Percentiles rank a stretch among this genome's conserved stretches.
Conservation (phyloP, 1,140 invertebrate genomes). For the Platyscapa corneri region DNA sequence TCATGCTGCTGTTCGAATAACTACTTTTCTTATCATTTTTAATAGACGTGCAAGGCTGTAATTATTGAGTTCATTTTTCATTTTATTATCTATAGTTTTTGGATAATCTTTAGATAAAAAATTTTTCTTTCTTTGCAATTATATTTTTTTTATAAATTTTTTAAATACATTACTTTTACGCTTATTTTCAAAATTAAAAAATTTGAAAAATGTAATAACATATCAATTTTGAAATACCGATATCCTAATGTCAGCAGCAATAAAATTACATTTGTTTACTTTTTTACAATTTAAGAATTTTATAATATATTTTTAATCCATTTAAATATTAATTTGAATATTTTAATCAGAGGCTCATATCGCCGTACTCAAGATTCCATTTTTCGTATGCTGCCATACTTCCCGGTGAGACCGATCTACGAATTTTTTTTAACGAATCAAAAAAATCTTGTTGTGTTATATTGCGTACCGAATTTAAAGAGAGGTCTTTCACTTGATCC, state of each 20-base stretch:
- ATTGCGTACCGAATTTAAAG: conserved; percentile 86
- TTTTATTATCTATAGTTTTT: not conserved
- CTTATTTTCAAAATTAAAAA: not conserved
- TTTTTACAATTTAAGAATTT: conserved; percentile 31
- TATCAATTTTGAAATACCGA: conserved; percentile 23
- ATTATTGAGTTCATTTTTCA: conserved; percentile 21
- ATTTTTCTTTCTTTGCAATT: conserved; percentile 13
- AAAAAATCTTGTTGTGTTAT: conserved; percentile 93
- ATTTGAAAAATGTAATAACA: conserved; percentile 29
- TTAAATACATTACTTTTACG: conserved; percentile 13
- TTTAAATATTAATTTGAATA: too few species aligned
- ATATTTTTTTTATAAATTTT: not conserved
- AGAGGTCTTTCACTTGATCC: conserved; percentile 88
- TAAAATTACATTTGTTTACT: conserved; percentile 7
- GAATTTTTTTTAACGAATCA: conserved; percentile 91
- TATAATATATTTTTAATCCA: too few species aligned
- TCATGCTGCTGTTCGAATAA: not conserved
- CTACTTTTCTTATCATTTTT: conserved; percentile 29
- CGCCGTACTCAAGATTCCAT: conserved; percentile 95
- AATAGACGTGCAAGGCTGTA: conserved; percentile 40
- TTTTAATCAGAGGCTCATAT: conserved; percentile 81
- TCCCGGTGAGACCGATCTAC: conserved; percentile 90
- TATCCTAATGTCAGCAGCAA: conserved; percentile 10
- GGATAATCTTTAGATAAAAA: not conserved
- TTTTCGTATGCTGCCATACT: conserved; percentile 92